Base-by-base conservation (phyloP, 2,888 invertebrate species). In the Acleris sparsana region DNA sequence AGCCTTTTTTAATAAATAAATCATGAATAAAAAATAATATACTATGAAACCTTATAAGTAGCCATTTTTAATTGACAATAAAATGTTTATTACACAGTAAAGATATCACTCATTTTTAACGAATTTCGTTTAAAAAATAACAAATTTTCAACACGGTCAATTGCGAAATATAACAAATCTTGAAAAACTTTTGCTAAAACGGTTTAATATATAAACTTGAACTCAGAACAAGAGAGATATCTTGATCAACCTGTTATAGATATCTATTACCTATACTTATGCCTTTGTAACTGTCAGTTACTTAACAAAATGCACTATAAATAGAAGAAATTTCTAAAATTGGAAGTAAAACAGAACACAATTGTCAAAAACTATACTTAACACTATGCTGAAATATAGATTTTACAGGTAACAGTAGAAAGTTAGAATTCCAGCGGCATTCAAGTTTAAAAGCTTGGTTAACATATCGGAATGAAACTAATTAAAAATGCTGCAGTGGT, bases 1-100 rank as follows among this genome's bases (percentile, higher is more conserved):
- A 85, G 85, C 84, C 84, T 83, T 82, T 74, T 63, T 74, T 68
- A 76, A 72, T 18, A 74, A 70, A 73, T 46, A 55, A 13, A 6
- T 52, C 33, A 62, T 56, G 59, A 69, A 59, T 33, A 55, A 63
- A 63, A 57, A 29, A 33, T 20, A 22, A 29, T 48, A 53, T 33
- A 57, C 18, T 55, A 44, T 33, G 51, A 53, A 60, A 62, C 53
- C 43, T 60, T 48, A 53, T 17, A 18, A 48, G 39, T 55, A 63
- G 44, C 18, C 17, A 29, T 62, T 61, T 51, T 53, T 71, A 71
- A 71, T 70, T 71, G 71, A 71, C 70, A 51, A 66, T 49, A 48
- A 68, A 65, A 64, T 65, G 49, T 49, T 44, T 62, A 63, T 53
- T 64, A 57, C 57, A 56, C 64, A 64, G 56, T 60, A 68, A 29